phyloP scores from a whole-genome alignment of 2,888 invertebrate species.

The Nemurella pictetii region DNA sequence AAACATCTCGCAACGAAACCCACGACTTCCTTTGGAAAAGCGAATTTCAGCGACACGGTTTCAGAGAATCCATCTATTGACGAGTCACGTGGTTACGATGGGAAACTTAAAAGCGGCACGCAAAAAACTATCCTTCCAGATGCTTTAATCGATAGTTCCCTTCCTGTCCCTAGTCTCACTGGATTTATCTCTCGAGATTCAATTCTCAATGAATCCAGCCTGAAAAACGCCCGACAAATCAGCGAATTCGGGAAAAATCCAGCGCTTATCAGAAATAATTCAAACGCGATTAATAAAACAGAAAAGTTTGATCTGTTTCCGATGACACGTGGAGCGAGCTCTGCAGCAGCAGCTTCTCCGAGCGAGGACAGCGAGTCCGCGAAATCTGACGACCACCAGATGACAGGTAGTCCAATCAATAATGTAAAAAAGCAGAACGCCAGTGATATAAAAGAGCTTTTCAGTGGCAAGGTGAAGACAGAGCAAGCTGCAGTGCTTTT shows the following conservation, averaged over 20 bases:
- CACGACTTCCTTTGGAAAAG: not conserved
- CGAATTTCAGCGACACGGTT: not conserved
- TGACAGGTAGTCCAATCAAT: not conserved
- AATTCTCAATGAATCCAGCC: not conserved
- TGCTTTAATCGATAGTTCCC: conserved; percentile 4
- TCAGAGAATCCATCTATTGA: not conserved
- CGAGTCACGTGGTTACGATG: conserved; percentile 6
- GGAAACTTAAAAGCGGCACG: conserved; percentile 3
- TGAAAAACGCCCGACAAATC: conserved; percentile 8
- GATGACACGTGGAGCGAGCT: not conserved
- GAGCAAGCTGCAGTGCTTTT: not conserved
- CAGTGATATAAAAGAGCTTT: not conserved
- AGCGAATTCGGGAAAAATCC: not conserved
- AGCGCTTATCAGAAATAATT: not conserved
- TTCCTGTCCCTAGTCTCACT: not conserved
- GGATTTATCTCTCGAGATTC: not conserved
- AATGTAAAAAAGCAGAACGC: not conserved
- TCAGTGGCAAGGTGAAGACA: not conserved
- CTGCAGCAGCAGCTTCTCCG: not conserved
- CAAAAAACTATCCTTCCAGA: not conserved
- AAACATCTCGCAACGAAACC: not conserved
- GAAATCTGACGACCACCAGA: not conserved
- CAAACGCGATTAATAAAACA: not conserved
- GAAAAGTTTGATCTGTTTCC: not conserved
- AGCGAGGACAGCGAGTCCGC: not conserved